Conservation (phyloP, 1,140 invertebrate genomes). For the Doryteuthis pealeii region DNA sequence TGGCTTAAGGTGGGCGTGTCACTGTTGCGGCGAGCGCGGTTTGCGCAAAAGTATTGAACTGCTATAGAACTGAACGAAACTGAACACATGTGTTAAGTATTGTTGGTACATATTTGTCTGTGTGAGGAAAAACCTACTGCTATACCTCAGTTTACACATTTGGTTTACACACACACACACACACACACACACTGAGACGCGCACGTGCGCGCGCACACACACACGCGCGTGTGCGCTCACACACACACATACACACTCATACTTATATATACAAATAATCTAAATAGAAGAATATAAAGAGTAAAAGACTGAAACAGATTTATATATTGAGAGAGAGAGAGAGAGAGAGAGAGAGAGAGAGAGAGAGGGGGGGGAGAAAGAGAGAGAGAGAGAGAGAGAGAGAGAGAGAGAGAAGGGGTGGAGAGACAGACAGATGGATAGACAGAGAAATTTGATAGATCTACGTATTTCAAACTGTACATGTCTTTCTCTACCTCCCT, state of each 20-base stretch:
- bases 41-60: too few relatives aligned
- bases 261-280: not conserved
- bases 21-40: too few relatives aligned
- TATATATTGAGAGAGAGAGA: not conserved
- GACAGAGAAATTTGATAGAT: too few relatives aligned
- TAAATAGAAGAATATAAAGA: not conserved
- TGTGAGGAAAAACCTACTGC: too few relatives aligned
- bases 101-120: too few relatives aligned
- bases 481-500: too few relatives aligned
- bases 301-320: not conserved
- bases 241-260: not conserved
- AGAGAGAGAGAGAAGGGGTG: not conserved
- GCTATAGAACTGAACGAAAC: too few relatives aligned
- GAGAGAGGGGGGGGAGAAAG: not conserved
- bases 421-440: not conserved
- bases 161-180: too few relatives aligned
- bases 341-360: conserved; percentile 1
- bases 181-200: not conserved
- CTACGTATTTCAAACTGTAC: too few relatives aligned
- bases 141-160: too few relatives aligned
- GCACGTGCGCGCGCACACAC: not conserved
- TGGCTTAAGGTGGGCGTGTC: too few relatives aligned
- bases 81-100: too few relatives aligned
- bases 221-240: not conserved
- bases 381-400: not conserved